phyloP scores from a whole-genome alignment of 2,888 invertebrate genomes.

The Physocephala rufipes region DNA sequence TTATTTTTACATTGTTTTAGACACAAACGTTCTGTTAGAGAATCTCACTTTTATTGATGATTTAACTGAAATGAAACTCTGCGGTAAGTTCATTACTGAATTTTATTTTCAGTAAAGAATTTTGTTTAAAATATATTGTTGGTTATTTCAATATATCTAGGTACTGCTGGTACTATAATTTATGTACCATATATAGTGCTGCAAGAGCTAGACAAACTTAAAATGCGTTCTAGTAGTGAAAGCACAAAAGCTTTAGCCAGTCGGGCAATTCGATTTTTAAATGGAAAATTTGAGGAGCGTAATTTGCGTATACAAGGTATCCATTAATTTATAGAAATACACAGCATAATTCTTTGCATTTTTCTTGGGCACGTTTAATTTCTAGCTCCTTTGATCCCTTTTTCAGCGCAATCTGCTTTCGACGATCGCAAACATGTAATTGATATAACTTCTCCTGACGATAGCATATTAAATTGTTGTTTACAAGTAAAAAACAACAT shows the following conservation, averaged over 20 bases:
- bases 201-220: constrained; percentile 68
- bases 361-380: too few relatives aligned
- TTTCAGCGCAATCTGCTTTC: constrained; percentile 66
- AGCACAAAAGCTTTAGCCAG: constrained; percentile 46
- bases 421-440: constrained; percentile 65
- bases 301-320: constrained; percentile 50
- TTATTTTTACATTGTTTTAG: constrained; percentile 65
- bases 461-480: constrained; percentile 68
- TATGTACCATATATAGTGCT: constrained; percentile 68
- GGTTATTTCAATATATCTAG: constrained; percentile 35
- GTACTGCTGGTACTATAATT: constrained; percentile 59
- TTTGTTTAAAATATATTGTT: not conserved
- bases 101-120: not conserved
- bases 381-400: not conserved
- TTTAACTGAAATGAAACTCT: constrained; percentile 54
- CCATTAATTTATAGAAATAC: not conserved
- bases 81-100: constrained; percentile 43
- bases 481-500: constrained; percentile 65
- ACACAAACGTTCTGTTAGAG: constrained; percentile 68
- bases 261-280: constrained; percentile 58
- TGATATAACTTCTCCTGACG: constrained; percentile 65
- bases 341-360: too few relatives aligned
- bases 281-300: constrained; percentile 52
- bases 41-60: constrained; percentile 63
- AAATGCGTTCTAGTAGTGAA: constrained; percentile 53